Evolutionary conservation across 2,113 vertebrate species (phyloP).

Genomic region (Carlito syrichta): DNA sequence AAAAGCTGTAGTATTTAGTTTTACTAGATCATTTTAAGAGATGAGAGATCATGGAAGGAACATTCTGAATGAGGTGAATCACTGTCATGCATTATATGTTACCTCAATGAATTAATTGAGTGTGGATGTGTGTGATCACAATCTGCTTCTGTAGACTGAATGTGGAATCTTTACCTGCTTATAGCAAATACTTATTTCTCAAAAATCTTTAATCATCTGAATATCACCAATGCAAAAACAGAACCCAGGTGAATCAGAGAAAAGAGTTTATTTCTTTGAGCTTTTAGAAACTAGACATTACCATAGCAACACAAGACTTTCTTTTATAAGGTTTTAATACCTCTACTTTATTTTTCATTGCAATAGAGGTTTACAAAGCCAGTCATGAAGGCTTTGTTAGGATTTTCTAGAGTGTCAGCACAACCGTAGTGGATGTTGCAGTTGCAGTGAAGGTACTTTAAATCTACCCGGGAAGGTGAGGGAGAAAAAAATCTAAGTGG

Average conservation of each 20-base stretch:
- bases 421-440: neutral
- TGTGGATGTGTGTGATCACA: neutral
- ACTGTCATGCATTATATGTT: neutral
- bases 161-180: neutral
- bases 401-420: constrained; percentile 27
- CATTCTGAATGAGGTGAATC: neutral
- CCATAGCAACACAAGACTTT: constrained; percentile 35
- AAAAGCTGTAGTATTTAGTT: neutral
- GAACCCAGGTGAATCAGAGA: constrained; percentile 42
- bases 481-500: neutral
- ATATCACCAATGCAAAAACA: constrained; percentile 47
- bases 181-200: constrained; percentile 13
- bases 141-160: neutral
- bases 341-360: constrained; percentile 26
- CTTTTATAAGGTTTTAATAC: constrained; percentile 58
- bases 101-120: constrained; percentile 9
- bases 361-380: neutral
- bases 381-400: constrained; percentile 15
- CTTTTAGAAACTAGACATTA: constrained; percentile 40
- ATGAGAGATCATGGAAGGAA: neutral
- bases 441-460: neutral
- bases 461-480: neutral
- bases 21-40: neutral
- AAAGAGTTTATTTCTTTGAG: constrained; percentile 40
- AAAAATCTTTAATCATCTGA: constrained; percentile 33